Percentiles rank a stretch among this genome's conserved stretches.
phyloP scores from a whole-genome alignment of 2,888 invertebrate species.

The Pocota personata region DNA sequence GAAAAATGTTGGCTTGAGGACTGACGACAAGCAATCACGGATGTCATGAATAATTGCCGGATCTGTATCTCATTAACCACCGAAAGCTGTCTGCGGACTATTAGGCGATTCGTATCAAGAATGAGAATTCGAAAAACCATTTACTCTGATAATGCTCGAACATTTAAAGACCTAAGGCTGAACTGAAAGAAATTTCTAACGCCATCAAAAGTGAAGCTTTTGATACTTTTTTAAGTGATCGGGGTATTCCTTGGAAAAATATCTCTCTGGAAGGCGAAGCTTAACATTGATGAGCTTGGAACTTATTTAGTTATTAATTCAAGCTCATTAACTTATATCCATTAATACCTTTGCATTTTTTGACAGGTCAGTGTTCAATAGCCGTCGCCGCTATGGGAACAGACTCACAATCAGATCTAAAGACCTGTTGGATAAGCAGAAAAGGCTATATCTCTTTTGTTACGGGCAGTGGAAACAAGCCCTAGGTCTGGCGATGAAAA shows the following conservation, averaged over 20 bases:
- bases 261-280: neutral
- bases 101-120: neutral
- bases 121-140: neutral
- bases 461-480: too few species aligned
- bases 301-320: neutral
- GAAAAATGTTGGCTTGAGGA: too few species aligned
- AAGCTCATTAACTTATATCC: neutral
- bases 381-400: too few species aligned
- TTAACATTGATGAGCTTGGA: neutral
- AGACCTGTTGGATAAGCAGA: neutral
- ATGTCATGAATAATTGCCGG: too few species aligned
- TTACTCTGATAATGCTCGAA: neutral
- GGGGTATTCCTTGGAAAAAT: neutral
- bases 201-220: neutral
- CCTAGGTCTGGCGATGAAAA: too few species aligned
- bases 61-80: neutral
- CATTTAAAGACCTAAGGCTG: too few species aligned
- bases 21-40: too few species aligned
- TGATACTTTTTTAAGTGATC: neutral
- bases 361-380: neutral
- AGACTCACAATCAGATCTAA: neutral
- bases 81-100: neutral
- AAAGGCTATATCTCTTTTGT: neutral
- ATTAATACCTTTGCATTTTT: neutral
- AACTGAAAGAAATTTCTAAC: neutral